Evolutionary conservation across 2,113 vertebrate species (phyloP).

Genomic region (Hassar affinis): DNA sequence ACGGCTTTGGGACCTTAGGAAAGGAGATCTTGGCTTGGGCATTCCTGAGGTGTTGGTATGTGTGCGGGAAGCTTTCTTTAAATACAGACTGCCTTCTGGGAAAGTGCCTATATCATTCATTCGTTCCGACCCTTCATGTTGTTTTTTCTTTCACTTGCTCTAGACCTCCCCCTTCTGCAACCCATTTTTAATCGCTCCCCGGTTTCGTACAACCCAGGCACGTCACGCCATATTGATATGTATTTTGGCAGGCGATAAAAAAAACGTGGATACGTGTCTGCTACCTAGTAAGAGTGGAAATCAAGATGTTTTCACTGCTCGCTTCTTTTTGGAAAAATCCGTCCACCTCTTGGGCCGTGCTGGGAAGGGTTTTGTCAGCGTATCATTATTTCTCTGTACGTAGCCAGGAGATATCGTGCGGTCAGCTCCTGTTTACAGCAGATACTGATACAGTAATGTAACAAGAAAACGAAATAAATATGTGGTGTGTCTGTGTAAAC

Average conservation of each 20-base stretch:
- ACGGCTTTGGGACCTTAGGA: slow-evolving; percentile 51
- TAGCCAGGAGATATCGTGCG: background rate
- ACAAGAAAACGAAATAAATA: slow-evolving; percentile 5
- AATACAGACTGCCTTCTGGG: slow-evolving; percentile 71
- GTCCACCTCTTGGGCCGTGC: slow-evolving; percentile 8
- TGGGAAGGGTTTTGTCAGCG: slow-evolving; percentile 21
- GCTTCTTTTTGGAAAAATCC: background rate
- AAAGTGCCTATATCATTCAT: slow-evolving; percentile 75
- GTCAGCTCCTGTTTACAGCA: slow-evolving; percentile 57
- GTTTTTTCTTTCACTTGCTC: background rate
- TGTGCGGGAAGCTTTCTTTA: slow-evolving; percentile 65
- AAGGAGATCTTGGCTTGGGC: slow-evolving; percentile 49
- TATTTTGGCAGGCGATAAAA: slow-evolving; percentile 69
- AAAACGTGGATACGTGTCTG: slow-evolving; percentile 33
- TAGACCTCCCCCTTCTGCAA: slow-evolving; percentile 59
- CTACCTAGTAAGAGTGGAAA: background rate
- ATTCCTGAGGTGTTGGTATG: slow-evolving; percentile 59
- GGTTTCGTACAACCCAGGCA: slow-evolving; percentile 63
- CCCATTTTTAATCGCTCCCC: slow-evolving; percentile 65
- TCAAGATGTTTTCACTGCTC: slow-evolving; percentile 19
- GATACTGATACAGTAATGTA: slow-evolving; percentile 32
- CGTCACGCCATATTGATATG: slow-evolving; percentile 66
- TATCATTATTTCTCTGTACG: slow-evolving; percentile 3
- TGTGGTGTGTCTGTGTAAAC: slow-evolving; percentile 16
- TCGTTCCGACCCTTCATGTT: slow-evolving; percentile 42